phyloP scores from a whole-genome alignment of 2,888 invertebrate species.

The Euspilapteryx auroguttella region DNA sequence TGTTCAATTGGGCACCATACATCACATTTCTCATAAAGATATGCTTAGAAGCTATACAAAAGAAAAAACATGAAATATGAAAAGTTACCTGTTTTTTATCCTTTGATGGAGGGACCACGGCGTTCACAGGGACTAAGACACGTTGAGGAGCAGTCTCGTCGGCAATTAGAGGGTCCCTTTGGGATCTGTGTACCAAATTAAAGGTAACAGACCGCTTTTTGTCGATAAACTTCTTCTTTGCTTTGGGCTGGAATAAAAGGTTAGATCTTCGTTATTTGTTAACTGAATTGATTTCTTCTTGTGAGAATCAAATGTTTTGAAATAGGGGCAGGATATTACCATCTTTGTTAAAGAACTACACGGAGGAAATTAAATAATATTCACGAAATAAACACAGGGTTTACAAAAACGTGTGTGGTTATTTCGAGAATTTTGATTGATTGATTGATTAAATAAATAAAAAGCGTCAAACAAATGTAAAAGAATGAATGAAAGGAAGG shows the following conservation, averaged over 20 bases:
- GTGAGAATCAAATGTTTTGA: background rate
- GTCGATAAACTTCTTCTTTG: constrained; percentile 85
- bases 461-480: too few relatives aligned
- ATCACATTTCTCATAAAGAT: too few relatives aligned
- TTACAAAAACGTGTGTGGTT: background rate
- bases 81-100: constrained; percentile 40
- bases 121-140: constrained; percentile 72
- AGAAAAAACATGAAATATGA: too few relatives aligned
- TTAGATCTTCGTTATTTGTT: background rate
- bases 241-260: constrained; percentile 57
- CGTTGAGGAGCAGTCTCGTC: constrained; percentile 89
- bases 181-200: constrained; percentile 90
- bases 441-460: too few relatives aligned
- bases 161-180: constrained; percentile 86
- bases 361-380: background rate
- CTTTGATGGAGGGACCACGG: constrained; percentile 33
- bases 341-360: background rate
- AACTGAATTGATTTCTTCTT: background rate
- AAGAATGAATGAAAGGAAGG: too few relatives aligned
- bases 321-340: background rate
- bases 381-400: background rate
- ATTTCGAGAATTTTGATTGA: too few relatives aligned
- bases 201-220: constrained; percentile 91
- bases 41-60: too few relatives aligned
- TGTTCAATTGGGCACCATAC: too few relatives aligned